phyloP scores from a whole-genome alignment of 2,113 vertebrate species.

The Tapirus terrestris region DNA sequence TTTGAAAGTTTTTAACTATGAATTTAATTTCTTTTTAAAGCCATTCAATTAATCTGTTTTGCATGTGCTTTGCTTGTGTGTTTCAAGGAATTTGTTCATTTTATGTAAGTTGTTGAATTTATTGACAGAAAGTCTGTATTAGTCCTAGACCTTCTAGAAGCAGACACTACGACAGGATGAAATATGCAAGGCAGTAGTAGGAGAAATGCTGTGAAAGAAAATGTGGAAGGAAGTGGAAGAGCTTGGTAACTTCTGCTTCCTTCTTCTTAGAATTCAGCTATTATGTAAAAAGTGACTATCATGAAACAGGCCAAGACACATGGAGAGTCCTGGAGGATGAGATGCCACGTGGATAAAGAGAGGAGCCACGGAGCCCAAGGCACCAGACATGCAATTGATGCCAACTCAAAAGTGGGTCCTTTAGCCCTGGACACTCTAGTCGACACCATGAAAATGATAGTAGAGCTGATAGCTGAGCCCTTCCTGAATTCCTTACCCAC shows the following conservation, averaged over 20 bases:
- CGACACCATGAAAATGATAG: neutral
- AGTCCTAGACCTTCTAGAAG: neutral
- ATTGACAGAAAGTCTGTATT: neutral
- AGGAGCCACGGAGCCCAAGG: neutral
- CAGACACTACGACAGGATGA: neutral
- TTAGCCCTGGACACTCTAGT: neutral
- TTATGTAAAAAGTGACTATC: neutral
- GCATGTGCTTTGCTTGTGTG: neutral
- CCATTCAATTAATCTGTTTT: neutral
- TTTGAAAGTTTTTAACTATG: neutral
- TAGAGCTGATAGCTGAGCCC: neutral
- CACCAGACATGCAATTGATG: neutral
- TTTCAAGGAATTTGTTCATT: neutral
- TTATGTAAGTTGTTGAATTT: neutral
- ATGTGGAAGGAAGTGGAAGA: neutral
- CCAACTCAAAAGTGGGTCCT: neutral
- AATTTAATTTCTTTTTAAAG: neutral
- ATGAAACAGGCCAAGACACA: neutral
- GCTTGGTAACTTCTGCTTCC: neutral
- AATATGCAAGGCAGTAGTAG: neutral
- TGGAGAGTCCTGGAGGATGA: neutral
- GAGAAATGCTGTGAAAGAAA: neutral
- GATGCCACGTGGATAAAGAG: neutral
- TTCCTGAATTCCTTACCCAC: neutral
- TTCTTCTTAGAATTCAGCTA: neutral